Conservation (phyloP, 2,797 vertebrate species). For the Novumbra hubbsi region DNA sequence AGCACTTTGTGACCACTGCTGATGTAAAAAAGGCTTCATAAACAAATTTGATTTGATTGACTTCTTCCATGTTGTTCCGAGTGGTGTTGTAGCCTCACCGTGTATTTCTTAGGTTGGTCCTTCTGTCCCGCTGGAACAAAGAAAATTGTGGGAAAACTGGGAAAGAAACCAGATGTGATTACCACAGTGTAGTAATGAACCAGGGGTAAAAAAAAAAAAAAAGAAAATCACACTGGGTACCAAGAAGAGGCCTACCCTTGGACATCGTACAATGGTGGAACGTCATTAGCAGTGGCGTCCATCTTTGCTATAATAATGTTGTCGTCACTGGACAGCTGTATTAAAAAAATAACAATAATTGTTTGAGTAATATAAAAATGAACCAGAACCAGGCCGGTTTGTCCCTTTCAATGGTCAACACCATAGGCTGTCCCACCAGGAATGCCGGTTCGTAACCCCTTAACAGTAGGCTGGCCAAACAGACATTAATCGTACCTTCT, state of each 20-base stretch:
- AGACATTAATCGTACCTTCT: slow-evolving; percentile 35
- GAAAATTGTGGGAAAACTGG: slow-evolving; percentile 56
- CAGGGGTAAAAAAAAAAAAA: too few relatives aligned
- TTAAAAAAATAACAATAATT: background rate
- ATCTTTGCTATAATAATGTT: slow-evolving; percentile 57
- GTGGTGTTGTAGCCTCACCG: slow-evolving; percentile 32
- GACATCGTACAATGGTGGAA: slow-evolving; percentile 50
- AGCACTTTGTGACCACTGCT: too few relatives aligned
- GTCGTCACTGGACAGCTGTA: slow-evolving; percentile 45
- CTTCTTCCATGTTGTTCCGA: background rate
- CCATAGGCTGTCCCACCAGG: too few relatives aligned
- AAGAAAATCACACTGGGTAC: background rate
- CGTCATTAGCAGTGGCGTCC: slow-evolving; percentile 58
- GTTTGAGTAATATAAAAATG: background rate
- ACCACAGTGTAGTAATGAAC: background rate
- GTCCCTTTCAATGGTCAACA: too few relatives aligned
- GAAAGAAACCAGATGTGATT: background rate
- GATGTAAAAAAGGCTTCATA: too few relatives aligned
- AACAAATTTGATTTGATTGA: too few relatives aligned
- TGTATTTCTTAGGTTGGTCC: slow-evolving; percentile 47
- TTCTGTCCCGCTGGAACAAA: slow-evolving; percentile 50
- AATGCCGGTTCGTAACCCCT: background rate
- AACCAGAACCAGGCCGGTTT: background rate
- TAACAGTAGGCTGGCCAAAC: background rate
- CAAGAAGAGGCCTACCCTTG: slow-evolving; percentile 39